Evolutionary conservation across 2,888 invertebrate species (phyloP).

Genomic region (Eristalis arbustorum): DNA sequence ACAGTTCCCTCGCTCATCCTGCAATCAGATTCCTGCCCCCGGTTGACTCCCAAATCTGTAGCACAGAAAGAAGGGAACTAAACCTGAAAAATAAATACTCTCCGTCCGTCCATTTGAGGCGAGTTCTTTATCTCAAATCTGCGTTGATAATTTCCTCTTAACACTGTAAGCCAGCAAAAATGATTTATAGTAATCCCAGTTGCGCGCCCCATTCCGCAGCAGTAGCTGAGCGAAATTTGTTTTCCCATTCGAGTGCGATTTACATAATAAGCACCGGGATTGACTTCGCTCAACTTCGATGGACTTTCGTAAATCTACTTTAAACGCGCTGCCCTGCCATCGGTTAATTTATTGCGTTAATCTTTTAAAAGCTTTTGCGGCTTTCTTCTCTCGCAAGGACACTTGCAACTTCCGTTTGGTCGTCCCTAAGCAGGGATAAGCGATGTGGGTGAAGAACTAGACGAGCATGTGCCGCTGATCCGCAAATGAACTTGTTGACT

Average conservation of each 20-base stretch:
- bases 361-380: conserved; percentile 53
- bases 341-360: conserved; percentile 54
- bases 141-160: conserved; percentile 31
- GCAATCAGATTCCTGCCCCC: too few species aligned
- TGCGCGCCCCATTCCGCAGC: neutral
- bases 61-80: neutral
- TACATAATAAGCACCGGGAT: conserved; percentile 48
- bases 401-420: neutral
- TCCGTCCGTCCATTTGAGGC: neutral
- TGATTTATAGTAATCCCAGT: conserved; percentile 32
- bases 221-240: conserved; percentile 18
- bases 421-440: neutral
- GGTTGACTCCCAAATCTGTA: too few species aligned
- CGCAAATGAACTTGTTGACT: neutral
- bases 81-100: conserved; percentile 6
- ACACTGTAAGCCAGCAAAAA: conserved; percentile 45
- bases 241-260: conserved; percentile 39
- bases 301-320: conserved; percentile 42
- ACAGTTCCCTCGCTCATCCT: too few species aligned
- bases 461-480: neutral
- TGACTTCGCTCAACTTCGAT: conserved; percentile 28
- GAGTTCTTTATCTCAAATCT: conserved; percentile 14
- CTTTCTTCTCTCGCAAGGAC: neutral
- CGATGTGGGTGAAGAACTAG: too few species aligned
- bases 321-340: conserved; percentile 19